Evolutionary conservation across 1,140 invertebrate genomes (phyloP).

Genomic region (Caenorhabditis brenneri): DNA sequence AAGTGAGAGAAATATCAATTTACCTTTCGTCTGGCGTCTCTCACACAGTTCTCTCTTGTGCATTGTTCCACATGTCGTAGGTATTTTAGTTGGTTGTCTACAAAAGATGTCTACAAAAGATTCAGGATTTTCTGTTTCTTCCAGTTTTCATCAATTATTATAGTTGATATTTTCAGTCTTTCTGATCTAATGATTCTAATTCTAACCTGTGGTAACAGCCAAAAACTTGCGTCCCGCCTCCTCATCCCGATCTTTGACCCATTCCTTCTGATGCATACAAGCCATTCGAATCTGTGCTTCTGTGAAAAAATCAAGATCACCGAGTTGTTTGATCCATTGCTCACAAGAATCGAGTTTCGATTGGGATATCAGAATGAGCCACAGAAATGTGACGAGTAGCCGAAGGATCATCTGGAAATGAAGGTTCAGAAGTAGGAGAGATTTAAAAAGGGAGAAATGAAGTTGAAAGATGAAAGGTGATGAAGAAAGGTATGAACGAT

Average conservation of each 20-base stretch:
- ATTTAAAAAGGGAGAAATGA: not conserved
- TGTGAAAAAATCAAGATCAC: slow-evolving; percentile 54
- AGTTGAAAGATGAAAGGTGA: no score
- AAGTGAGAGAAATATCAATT: not conserved
- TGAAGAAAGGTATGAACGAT: no score
- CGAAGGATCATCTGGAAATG: slow-evolving; percentile 4
- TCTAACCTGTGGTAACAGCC: slow-evolving; percentile 46
- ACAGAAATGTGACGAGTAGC: slow-evolving; percentile 2
- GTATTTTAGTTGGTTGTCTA: slow-evolving; percentile 49
- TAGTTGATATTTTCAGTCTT: not conserved
- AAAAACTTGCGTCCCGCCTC: slow-evolving; percentile 27
- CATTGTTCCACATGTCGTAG: slow-evolving; percentile 43
- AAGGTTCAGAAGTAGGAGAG: not conserved
- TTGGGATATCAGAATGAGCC: slow-evolving; percentile 27
- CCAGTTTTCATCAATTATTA: no score
- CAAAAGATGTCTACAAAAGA: no score
- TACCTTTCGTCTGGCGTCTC: slow-evolving; percentile 38
- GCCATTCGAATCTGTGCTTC: slow-evolving; percentile 58
- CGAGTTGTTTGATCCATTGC: slow-evolving; percentile 19
- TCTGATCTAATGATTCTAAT: no score
- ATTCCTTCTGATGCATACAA: slow-evolving; percentile 58
- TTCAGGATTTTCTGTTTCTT: no score
- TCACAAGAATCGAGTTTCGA: slow-evolving; percentile 34
- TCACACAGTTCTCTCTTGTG: slow-evolving; percentile 49
- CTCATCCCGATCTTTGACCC: slow-evolving; percentile 53